Base-by-base conservation (phyloP, 2,797 vertebrate genomes). In the Cyprinella venusta region DNA sequence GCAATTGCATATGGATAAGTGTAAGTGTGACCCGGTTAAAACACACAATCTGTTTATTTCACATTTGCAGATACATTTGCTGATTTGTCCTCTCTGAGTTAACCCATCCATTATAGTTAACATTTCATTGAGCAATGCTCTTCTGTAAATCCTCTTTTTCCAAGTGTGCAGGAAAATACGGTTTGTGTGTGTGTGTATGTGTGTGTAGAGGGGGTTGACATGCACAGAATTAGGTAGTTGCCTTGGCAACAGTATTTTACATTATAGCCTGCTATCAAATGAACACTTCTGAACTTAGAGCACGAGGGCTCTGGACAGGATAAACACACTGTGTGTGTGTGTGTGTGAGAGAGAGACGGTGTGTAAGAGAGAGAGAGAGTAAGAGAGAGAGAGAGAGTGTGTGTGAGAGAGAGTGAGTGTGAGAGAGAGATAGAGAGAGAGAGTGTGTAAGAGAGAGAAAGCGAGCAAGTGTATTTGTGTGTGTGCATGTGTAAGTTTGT, bases 211-310 rank as follows among this genome's bases (percentile, higher is more conserved):
- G 59, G 87, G 89, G 85, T 88, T 90, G 88, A 90, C 88, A 91
- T 87, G 87, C 80, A 86, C 86, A 88, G 85, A 90, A 92, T 89
- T 85, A 88, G 85, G 89, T 87, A 90, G 94, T 94, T 94, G 91
- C 93, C 92, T 87, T 92, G 93, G 92, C 86, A 94, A 94, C 93
- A 90, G 87, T 90, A 91, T 92, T 90, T 81, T 85, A 83, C 89
- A 87, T 84, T 87, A 30, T 63, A 89, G 89, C 76, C 86, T 88
- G 87, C 90, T 88, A 88, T 90, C 89, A 86, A 88, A 71, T 24
- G 76, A 88, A 88, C 86, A 68, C 85, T 85, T 80, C 59, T 84
- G 82, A 86, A 89, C 87, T 86, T 91, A 82, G 71, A 64, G 87
- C 78, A 88, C 81, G 91, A 85, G 84, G 85, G 85, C 86, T 89